Base-by-base conservation (phyloP, 2,797 vertebrate species). In the Amazona ochrocephala region DNA sequence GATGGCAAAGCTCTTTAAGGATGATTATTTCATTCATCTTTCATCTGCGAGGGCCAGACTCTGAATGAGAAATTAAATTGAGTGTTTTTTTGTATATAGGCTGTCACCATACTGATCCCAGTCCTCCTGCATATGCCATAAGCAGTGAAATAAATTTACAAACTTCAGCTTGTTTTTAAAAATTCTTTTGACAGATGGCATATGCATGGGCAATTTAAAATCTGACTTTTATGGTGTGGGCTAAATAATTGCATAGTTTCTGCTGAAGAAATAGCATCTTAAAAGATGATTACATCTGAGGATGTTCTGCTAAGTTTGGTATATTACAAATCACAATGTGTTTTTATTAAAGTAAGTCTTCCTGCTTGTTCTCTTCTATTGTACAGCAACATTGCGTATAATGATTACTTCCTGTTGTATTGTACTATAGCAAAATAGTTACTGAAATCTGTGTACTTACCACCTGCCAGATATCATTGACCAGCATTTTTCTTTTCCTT, bases 181-280 rank as follows among this genome's bases (percentile, higher is more conserved):
- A 91, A 85, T 75, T 51, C 51, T 85, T 93, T 95, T 85, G 95
- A 91, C 92, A 94, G 87, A 80, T 94, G 82, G 45, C 79, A 64
- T 77, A 80, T 75, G 62, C 87, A 47, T 2, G 16, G 68, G 78
- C 84, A 89, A 65, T 91, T 87, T 53, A n/a, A 92, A 85, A 48
- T 32, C 72, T 51, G 79, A 58, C 79, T 92, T 90, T 91, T 89
- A 87, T 39, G 65, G n/a, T 3, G 32, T 56, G 45, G 87, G 62
- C 88, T 90, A 91, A 95, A 87, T 95, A 96, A 94, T 70, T 75
- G 73, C 66, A 13, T 34, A 6, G 42, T 62, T 92, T 51, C 76
- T 91, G 66, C 50, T 66, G 84, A 73, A 89, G 89, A 70, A 93
- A 75, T 70, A 89, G 44, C 65, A 24, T 81, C 87, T 91, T 78